Conservation (phyloP, 2,888 invertebrate genomes). For the Mythimna impura region DNA sequence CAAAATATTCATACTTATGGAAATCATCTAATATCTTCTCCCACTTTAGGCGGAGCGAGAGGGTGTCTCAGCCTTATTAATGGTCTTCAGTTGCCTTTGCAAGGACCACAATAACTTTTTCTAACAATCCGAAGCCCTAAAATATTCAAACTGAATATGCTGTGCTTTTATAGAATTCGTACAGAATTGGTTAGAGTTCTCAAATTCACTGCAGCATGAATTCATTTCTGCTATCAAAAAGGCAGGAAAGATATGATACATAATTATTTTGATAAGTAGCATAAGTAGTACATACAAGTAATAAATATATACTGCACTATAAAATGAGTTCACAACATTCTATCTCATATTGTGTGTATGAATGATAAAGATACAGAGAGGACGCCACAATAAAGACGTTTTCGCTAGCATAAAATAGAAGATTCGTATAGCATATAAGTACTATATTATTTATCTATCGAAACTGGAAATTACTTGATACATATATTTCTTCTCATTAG, state of each 20-base stretch:
- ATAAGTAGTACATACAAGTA: not conserved
- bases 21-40: too few species aligned
- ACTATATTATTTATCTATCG: conserved; percentile 7
- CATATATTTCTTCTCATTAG: conserved; percentile 1
- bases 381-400: conserved; percentile 2
- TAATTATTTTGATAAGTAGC: not conserved
- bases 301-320: not conserved
- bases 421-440: not conserved
- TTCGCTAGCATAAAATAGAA: not conserved
- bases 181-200: not conserved
- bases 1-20: too few species aligned
- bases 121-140: too few species aligned
- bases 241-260: not conserved
- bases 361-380: not conserved
- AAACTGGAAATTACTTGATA: conserved; percentile 18
- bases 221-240: not conserved
- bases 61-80: too few species aligned
- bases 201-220: not conserved
- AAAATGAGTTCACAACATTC: conserved; percentile 1
- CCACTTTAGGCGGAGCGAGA: too few species aligned
- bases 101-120: too few species aligned
- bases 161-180: too few species aligned
- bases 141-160: too few species aligned
- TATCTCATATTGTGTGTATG: not conserved
- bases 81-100: too few species aligned